These are phyloP conservation scores for Drosophila navojoa DNA, from an alignment of 1,140 invertebrate genomes.

Conservation along the genomic window DNA sequence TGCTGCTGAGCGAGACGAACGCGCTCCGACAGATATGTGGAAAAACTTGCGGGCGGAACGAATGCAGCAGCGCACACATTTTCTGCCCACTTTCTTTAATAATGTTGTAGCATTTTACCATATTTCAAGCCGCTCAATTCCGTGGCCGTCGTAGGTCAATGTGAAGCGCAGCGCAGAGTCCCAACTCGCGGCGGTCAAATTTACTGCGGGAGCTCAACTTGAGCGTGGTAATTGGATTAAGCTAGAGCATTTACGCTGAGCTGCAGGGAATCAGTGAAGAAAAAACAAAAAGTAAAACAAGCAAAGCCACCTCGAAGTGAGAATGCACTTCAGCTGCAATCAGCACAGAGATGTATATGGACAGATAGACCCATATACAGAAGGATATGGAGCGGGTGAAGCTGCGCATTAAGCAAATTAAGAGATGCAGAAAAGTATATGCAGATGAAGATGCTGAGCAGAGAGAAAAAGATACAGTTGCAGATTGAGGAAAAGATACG, in stretches of 20 bases:
- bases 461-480: too few relatives aligned
- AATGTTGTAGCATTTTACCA: not conserved
- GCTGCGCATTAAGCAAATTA: not conserved
- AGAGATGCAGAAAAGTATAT: not conserved
- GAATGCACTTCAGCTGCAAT: not conserved
- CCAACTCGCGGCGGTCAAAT: constrained; percentile 6
- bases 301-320: not conserved
- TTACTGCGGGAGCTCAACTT: constrained; percentile 17
- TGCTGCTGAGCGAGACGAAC: not conserved
- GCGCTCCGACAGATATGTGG: not conserved
- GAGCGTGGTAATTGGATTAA: constrained; percentile 48
- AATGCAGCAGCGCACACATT: not conserved
- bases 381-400: too few relatives aligned
- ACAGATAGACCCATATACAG: too few relatives aligned
- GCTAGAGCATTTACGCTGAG: not conserved
- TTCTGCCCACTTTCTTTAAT: not conserved
- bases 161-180: constrained; percentile 13
- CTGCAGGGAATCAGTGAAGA: not conserved
- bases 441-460: too few relatives aligned
- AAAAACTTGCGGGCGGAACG: not conserved
- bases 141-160: constrained; percentile 26
- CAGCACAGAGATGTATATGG: not conserved
- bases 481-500: too few relatives aligned
- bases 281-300: not conserved
- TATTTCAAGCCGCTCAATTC: constrained; percentile 1